Conservation (phyloP, 2,113 vertebrate genomes). For the Antechinus stuartii region DNA sequence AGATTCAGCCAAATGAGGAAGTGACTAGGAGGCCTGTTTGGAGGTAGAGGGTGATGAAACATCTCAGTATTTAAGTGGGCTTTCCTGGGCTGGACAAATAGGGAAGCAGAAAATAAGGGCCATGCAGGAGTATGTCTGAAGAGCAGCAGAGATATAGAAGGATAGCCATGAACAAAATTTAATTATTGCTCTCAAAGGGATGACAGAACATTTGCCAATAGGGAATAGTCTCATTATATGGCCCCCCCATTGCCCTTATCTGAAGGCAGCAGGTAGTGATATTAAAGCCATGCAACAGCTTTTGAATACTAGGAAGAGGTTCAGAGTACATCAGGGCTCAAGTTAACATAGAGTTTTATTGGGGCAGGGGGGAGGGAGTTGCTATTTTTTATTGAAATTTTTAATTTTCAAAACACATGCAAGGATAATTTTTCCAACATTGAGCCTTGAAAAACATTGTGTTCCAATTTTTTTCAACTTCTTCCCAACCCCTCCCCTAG, state of each 20-base stretch:
- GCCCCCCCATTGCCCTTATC: not conserved
- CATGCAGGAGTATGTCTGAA: not conserved
- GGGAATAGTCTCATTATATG: not conserved
- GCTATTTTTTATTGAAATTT: too few species aligned
- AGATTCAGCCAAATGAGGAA: conserved; percentile 2
- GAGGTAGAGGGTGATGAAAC: conserved; percentile 1
- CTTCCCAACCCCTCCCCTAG: too few species aligned
- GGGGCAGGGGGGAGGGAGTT: too few species aligned
- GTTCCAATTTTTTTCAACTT: too few species aligned
- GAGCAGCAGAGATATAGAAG: not conserved
- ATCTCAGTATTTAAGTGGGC: not conserved
- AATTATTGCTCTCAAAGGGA: not conserved
- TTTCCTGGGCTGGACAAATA: not conserved
- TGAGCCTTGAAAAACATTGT: too few species aligned
- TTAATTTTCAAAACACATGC: too few species aligned
- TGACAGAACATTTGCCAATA: not conserved
- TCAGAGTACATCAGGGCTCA: not conserved
- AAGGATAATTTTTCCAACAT: too few species aligned
- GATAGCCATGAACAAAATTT: not conserved
- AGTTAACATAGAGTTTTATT: not conserved
- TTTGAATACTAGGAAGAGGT: not conserved
- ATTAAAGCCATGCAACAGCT: not conserved
- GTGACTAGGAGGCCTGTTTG: not conserved
- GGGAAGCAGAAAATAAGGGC: not conserved
- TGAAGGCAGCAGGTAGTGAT: not conserved